Conservation (phyloP, 2,797 vertebrate species). For the Poecilia velifera region DNA sequence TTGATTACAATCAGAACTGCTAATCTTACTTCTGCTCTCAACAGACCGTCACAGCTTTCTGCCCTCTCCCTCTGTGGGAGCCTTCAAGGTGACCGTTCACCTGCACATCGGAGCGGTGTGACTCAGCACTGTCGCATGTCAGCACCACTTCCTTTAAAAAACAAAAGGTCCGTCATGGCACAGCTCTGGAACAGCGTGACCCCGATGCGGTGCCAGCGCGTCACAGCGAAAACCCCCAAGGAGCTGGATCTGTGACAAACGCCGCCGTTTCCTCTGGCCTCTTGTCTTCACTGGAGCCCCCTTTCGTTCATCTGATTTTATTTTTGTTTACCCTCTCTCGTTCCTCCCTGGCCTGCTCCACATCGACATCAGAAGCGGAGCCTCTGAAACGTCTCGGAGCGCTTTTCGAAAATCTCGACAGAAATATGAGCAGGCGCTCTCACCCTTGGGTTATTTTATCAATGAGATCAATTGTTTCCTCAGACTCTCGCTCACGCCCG, state of each 20-base stretch:
- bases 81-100: conserved; percentile 52
- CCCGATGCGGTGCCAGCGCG: conserved; percentile 23
- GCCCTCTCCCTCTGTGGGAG: conserved; percentile 4
- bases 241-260: conserved; percentile 34
- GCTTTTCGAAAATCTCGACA: conserved; percentile 10
- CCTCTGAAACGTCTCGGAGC: conserved; percentile 1
- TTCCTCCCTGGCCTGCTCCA: neutral
- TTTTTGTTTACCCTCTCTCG: neutral
- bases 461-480: conserved; percentile 16
- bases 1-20: neutral
- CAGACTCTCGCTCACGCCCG: conserved; percentile 1
- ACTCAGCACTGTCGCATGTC: conserved; percentile 48
- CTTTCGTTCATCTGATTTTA: neutral
- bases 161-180: conserved; percentile 28
- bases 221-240: conserved; percentile 33
- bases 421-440: conserved; percentile 27
- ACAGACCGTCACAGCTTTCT: neutral
- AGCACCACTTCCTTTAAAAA: conserved; percentile 21
- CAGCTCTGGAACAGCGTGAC: conserved; percentile 57
- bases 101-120: conserved; percentile 39
- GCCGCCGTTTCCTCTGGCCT: conserved; percentile 7
- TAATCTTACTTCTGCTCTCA: neutral
- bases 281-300: neutral
- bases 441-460: conserved; percentile 21
- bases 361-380: neutral